Evolutionary conservation across 2,797 vertebrate genomes (phyloP).

Genomic region (Lophius americanus): DNA sequence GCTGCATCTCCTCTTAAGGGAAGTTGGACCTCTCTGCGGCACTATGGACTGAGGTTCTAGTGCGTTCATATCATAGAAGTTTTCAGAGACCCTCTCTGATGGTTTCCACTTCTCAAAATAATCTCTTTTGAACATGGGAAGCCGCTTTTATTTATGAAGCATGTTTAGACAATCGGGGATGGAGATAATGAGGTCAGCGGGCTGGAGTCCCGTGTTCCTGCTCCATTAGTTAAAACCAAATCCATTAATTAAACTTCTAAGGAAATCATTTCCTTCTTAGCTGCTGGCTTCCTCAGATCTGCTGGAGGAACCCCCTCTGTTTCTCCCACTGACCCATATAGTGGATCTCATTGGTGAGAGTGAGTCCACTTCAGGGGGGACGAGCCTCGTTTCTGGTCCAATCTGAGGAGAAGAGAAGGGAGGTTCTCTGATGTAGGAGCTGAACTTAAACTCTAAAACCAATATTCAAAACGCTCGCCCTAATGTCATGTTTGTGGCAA

Average conservation of each 20-base stretch:
- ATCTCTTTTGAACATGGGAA: conserved; percentile 80
- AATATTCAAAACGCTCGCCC: too few relatives aligned
- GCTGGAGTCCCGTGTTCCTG: conserved; percentile 71
- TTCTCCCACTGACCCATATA: conserved; percentile 81
- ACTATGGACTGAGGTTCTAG: conserved; percentile 55
- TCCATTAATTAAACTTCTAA: conserved; percentile 84
- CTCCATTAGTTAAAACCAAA: conserved; percentile 81
- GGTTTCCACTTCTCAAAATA: conserved; percentile 72
- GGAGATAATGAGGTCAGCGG: conserved; percentile 79
- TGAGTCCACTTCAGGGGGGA: too few relatives aligned
- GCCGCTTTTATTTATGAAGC: conserved; percentile 82
- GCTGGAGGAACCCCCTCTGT: conserved; percentile 36
- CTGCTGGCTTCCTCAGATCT: conserved; percentile 80
- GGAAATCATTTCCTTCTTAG: conserved; percentile 82
- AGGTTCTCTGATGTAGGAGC: conserved; percentile 35
- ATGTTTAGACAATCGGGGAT: conserved; percentile 80
- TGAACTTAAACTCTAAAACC: too few relatives aligned
- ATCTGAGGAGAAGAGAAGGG: conserved; percentile 39
- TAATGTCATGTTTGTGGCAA: too few relatives aligned
- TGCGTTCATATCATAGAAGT: conserved; percentile 67
- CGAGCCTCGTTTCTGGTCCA: too few relatives aligned
- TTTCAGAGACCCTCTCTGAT: conserved; percentile 72
- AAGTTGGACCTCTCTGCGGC: conserved; percentile 45
- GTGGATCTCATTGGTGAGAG: conserved; percentile 75
- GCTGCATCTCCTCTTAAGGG: conserved; percentile 25